Conservation (phyloP, 2,888 invertebrate genomes). For the Lysandra bellargus region DNA sequence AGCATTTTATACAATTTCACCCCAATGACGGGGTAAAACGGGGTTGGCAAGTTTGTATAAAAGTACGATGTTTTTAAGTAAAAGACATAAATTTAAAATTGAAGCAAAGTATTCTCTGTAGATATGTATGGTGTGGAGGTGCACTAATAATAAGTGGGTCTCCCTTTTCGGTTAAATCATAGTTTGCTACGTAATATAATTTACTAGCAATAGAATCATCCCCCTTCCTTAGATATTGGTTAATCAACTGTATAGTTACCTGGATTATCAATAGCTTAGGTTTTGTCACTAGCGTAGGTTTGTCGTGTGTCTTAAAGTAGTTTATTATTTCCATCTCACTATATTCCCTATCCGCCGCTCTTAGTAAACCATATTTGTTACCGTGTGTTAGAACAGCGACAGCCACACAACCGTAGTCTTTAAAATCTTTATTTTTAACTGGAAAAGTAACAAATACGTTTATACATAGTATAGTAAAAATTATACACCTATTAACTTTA, state of each 20-base stretch:
- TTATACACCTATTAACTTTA: neutral
- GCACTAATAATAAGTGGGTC: no score
- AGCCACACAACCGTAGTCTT: constrained; percentile 63
- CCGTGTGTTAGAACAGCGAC: constrained; percentile 66
- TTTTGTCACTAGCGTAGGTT: constrained; percentile 59
- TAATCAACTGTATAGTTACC: constrained; percentile 47
- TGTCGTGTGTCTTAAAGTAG: constrained; percentile 56
- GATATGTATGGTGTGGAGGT: no score
- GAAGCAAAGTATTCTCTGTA: no score
- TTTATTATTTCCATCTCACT: constrained; percentile 62
- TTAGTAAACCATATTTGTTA: constrained; percentile 53
- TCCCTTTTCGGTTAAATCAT: no score
- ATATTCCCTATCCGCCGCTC: constrained; percentile 58
- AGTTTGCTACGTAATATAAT: neutral
- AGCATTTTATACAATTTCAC: neutral
- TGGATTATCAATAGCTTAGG: constrained; percentile 65
- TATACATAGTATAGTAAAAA: neutral
- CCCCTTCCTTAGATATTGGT: neutral
- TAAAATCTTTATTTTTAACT: constrained; percentile 47
- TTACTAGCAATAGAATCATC: neutral
- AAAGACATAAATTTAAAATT: no score
- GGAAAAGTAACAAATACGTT: constrained; percentile 9
- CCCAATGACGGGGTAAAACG: neutral
- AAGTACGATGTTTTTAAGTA: no score
- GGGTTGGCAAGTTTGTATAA: neutral